Percentiles rank a stretch among this genome's conserved stretches.
phyloP scores from a whole-genome alignment of 1,140 invertebrate species.

The Andrena cerasifolii region DNA sequence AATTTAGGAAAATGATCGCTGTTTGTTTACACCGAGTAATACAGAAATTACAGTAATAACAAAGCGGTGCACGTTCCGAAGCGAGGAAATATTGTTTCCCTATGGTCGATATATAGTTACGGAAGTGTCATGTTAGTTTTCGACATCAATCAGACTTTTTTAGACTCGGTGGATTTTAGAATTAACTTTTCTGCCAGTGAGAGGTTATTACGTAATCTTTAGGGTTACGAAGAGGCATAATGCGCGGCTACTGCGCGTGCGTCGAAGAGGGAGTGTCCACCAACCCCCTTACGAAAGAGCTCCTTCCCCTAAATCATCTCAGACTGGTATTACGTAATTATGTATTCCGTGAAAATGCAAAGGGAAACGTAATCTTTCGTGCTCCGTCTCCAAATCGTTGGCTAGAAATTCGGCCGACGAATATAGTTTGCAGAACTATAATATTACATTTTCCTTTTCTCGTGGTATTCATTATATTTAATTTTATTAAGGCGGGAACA shows the following conservation, averaged over 20 bases:
- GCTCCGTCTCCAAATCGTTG: conserved; percentile 57
- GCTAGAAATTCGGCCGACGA: conserved; percentile 15
- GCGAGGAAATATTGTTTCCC: too few relatives aligned
- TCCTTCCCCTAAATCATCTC: conserved; percentile 68
- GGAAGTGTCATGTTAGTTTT: too few relatives aligned
- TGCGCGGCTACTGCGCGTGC: conserved; percentile 47
- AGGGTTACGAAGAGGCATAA: conserved; percentile 44
- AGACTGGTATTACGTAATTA: conserved; percentile 76
- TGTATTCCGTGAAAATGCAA: conserved; percentile 72
- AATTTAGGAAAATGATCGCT: too few relatives aligned
- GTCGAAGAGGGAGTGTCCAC: conserved; percentile 63
- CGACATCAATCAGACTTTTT: too few relatives aligned
- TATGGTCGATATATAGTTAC: too few relatives aligned
- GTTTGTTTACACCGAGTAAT: too few relatives aligned
- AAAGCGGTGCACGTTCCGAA: too few relatives aligned
- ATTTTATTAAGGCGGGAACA: too few relatives aligned
- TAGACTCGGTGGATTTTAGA: too few relatives aligned
- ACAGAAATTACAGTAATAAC: too few relatives aligned
- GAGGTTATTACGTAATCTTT: conserved; percentile 53
- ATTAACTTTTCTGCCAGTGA: not conserved
- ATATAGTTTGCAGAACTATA: conserved; percentile 46
- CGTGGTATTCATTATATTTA: not conserved
- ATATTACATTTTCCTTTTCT: conserved; percentile 50
- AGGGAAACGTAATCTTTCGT: conserved; percentile 70
- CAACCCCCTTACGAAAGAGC: conserved; percentile 52